A percentile compares a stretch with the other conserved stretches of the same genome.
These are phyloP conservation scores for Pelodytes ibericus DNA, from an alignment of 2,797 vertebrate genomes.

Conservation along the genomic window DNA sequence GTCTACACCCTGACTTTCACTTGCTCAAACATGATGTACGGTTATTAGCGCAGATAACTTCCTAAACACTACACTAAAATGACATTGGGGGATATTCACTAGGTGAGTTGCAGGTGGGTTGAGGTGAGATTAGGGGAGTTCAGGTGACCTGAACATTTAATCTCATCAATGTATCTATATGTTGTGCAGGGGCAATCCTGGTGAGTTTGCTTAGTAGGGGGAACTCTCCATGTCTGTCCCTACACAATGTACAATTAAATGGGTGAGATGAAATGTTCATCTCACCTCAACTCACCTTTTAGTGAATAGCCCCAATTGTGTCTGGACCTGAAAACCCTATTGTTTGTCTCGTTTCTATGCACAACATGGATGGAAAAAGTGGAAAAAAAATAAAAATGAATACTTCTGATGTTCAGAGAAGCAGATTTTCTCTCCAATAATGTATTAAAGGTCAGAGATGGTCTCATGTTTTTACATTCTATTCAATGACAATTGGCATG, in stretches of 20 bases:
- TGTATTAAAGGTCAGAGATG: constrained; percentile 14
- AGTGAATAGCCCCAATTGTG: constrained; percentile 28
- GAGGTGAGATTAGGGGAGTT: too few relatives aligned
- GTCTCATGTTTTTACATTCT: not conserved
- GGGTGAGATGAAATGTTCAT: too few relatives aligned
- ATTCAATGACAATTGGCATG: not conserved
- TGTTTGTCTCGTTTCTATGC: constrained; percentile 30
- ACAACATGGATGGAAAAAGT: constrained; percentile 7
- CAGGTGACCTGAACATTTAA: too few relatives aligned
- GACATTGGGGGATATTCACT: too few relatives aligned
- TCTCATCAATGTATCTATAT: too few relatives aligned
- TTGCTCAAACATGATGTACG: constrained; percentile 38
- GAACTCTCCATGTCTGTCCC: too few relatives aligned
- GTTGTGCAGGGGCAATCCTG: too few relatives aligned
- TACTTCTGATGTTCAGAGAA: constrained; percentile 16
- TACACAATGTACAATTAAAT: too few relatives aligned
- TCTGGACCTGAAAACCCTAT: constrained; percentile 23
- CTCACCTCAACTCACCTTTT: too few relatives aligned
- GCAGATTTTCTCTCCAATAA: not conserved
- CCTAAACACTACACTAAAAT: constrained; percentile 34
- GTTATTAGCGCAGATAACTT: constrained; percentile 44
- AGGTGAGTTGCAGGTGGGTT: too few relatives aligned
- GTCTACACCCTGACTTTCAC: not conserved
- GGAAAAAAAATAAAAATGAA: constrained; percentile 5
- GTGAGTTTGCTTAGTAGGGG: too few relatives aligned